These are phyloP conservation scores for Carapus acus DNA, from an alignment of 2,797 vertebrate species.

Conservation along the genomic window DNA sequence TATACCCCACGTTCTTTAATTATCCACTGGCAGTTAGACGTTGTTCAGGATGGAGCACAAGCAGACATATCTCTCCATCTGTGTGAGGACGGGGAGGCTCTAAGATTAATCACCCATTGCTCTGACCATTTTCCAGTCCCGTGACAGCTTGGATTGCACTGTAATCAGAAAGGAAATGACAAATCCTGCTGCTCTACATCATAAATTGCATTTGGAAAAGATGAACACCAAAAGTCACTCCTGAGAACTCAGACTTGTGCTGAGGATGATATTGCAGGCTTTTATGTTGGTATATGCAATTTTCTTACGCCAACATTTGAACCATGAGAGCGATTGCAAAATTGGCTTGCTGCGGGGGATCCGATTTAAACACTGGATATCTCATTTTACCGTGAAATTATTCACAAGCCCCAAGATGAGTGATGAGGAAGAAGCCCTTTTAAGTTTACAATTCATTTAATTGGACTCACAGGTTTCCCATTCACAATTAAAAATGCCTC, in stretches of 20 bases:
- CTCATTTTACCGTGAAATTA: background rate
- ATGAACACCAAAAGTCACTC: conserved; percentile 4
- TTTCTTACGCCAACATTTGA: conserved; percentile 13
- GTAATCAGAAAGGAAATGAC: conserved; percentile 31
- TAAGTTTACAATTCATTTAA: conserved; percentile 46
- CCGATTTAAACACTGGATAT: background rate
- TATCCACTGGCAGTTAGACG: too few species aligned
- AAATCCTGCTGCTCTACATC: conserved; percentile 27
- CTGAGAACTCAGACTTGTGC: too few species aligned
- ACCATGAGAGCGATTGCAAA: conserved; percentile 1
- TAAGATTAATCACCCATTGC: conserved; percentile 1
- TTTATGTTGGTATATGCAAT: conserved; percentile 1
- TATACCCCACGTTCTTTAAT: conserved; percentile 37
- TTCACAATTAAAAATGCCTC: conserved; percentile 30
- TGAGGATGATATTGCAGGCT: too few species aligned
- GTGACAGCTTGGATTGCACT: conserved; percentile 20
- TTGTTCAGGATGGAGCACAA: background rate
- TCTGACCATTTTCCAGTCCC: conserved; percentile 2
- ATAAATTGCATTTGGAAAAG: conserved; percentile 9
- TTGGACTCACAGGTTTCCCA: conserved; percentile 38
- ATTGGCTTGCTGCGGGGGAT: background rate
- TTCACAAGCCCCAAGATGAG: conserved; percentile 9
- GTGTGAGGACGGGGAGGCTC: background rate
- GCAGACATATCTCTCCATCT: background rate
- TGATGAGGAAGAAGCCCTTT: conserved; percentile 34